phyloP scores from a whole-genome alignment of 2,888 invertebrate genomes.

The Dasypogon diadema region DNA sequence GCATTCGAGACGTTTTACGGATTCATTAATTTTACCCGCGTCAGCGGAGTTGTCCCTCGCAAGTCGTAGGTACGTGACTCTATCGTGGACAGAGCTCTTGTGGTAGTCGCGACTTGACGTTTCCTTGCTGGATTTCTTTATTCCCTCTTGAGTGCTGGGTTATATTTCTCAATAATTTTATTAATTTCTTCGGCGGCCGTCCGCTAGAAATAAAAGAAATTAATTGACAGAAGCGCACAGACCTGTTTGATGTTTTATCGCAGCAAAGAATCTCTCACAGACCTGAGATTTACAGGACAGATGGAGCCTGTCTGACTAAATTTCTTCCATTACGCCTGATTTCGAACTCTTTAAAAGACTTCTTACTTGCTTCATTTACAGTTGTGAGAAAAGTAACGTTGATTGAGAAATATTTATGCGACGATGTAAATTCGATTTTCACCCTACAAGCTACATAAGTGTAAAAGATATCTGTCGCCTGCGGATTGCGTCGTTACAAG shows the following conservation, averaged over 20 bases:
- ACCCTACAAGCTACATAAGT: too few relatives aligned
- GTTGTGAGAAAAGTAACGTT: not conserved
- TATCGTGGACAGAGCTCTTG: slow-evolving; percentile 22
- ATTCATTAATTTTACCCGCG: slow-evolving; percentile 51
- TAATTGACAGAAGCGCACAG: slow-evolving; percentile 61
- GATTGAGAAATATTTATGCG: not conserved
- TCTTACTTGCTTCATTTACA: not conserved
- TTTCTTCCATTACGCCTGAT: slow-evolving; percentile 47
- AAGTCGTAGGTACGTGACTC: slow-evolving; percentile 30
- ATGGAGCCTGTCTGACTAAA: slow-evolving; percentile 49
- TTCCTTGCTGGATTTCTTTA: not conserved
- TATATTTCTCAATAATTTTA: slow-evolving; percentile 50
- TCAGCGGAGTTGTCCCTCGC: slow-evolving; percentile 30
- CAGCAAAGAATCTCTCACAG: slow-evolving; percentile 56
- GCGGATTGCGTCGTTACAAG: too few relatives aligned
- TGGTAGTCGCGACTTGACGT: slow-evolving; percentile 12
- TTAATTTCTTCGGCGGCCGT: slow-evolving; percentile 46
- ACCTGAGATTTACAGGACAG: slow-evolving; percentile 50
- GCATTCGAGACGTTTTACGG: slow-evolving; percentile 41
- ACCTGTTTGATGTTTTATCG: slow-evolving; percentile 61
- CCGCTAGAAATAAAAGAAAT: slow-evolving; percentile 57
- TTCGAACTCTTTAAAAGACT: not conserved
- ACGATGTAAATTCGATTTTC: not conserved
- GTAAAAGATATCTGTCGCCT: too few relatives aligned
- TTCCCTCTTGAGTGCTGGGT: slow-evolving; percentile 1